A percentile compares a stretch with the other conserved stretches of the same genome.
Evolutionary conservation across 2,797 vertebrate species (phyloP).

Genomic region (Leptatherina wallacei): DNA sequence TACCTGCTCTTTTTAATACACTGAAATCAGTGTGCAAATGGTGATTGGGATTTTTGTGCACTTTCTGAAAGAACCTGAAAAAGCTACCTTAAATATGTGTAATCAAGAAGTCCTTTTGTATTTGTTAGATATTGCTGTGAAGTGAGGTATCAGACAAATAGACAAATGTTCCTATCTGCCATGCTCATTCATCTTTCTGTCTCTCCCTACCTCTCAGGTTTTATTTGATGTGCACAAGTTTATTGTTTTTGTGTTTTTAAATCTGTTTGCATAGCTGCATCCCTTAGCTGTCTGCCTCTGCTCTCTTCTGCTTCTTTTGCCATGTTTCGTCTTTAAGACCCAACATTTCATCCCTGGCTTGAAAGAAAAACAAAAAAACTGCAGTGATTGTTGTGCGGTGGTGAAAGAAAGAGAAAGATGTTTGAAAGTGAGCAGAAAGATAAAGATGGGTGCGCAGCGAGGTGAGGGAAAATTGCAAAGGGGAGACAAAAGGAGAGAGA

Average conservation of each 20-base stretch:
- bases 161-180: neutral
- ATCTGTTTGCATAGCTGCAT: conserved; percentile 20
- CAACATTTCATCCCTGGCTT: conserved; percentile 40
- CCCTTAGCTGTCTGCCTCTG: conserved; percentile 28
- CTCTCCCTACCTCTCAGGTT: conserved; percentile 5
- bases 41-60: no score
- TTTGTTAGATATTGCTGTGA: conserved; percentile 14
- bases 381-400: conserved; percentile 21
- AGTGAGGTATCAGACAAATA: conserved; percentile 20
- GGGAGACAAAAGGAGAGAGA: conserved; percentile 22
- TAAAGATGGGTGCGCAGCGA: neutral
- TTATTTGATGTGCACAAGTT: conserved; percentile 18
- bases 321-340: conserved; percentile 29
- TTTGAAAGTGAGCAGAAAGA: conserved; percentile 25
- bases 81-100: neutral
- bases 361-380: conserved; percentile 14
- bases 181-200: conserved; percentile 23
- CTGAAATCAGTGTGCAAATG: conserved; percentile 21
- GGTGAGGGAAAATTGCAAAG: conserved; percentile 22
- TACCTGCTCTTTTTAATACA: conserved; percentile 27
- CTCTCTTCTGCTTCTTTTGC: conserved; percentile 13
- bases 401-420: conserved; percentile 3
- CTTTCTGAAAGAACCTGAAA: conserved; percentile 7
- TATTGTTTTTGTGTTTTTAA: neutral
- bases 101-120: neutral